A percentile compares a stretch with the other conserved stretches of the same genome.
These are phyloP conservation scores for Riptortus pedestris DNA, from an alignment of 1,140 invertebrate genomes.

Conservation along the genomic window DNA sequence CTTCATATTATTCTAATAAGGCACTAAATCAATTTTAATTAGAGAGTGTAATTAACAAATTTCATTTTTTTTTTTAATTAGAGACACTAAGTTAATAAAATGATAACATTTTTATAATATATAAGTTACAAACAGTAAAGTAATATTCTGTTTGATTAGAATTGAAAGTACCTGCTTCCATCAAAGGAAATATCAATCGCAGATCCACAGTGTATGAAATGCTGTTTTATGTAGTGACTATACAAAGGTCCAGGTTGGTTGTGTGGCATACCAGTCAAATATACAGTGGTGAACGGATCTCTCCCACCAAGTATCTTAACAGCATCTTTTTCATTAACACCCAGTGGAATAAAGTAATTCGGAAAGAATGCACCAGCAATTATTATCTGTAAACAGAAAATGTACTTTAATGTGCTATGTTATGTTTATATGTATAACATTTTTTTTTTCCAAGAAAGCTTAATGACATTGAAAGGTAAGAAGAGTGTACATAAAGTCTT, in stretches of 20 bases:
- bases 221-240: slow-evolving; percentile 44
- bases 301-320: slow-evolving; percentile 52
- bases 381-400: slow-evolving; percentile 44
- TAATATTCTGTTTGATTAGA: neutral
- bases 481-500: neutral
- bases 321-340: slow-evolving; percentile 49
- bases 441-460: too few species aligned
- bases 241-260: slow-evolving; percentile 66
- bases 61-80: too few species aligned
- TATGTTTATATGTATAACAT: too few species aligned
- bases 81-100: too few species aligned
- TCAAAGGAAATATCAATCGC: slow-evolving; percentile 55
- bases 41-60: too few species aligned
- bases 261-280: slow-evolving; percentile 54
- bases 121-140: neutral
- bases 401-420: too few species aligned
- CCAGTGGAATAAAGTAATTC: slow-evolving; percentile 64
- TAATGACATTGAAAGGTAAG: neutral
- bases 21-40: neutral
- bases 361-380: slow-evolving; percentile 83
- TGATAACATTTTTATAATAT: too few species aligned
- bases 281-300: slow-evolving; percentile 67
- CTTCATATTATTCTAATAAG: too few species aligned
- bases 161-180: slow-evolving; percentile 38
- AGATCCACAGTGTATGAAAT: slow-evolving; percentile 39